Conservation (phyloP, 2,113 vertebrate species). For the Heloderma charlesbogerti region DNA sequence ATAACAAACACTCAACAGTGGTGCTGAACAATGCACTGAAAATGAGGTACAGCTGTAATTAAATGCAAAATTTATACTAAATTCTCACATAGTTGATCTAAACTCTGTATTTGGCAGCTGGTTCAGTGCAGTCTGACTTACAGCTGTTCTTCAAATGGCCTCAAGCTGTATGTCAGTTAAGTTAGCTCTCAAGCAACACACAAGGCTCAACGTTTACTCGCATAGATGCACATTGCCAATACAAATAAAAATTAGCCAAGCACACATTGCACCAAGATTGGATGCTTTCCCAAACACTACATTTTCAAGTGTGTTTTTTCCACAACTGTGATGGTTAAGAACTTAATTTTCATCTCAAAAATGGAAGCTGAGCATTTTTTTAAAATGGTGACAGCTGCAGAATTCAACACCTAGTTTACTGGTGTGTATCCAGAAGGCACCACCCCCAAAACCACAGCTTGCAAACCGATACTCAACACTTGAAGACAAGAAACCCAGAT, state of each 20-base stretch:
- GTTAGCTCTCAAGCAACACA: not conserved
- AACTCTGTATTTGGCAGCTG: not conserved
- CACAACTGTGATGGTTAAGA: not conserved
- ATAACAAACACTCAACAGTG: not conserved
- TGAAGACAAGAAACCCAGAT: conserved; percentile 44
- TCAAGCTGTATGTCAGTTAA: not conserved
- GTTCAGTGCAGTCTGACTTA: not conserved
- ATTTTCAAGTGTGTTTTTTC: not conserved
- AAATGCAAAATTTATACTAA: not conserved
- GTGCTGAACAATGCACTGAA: not conserved
- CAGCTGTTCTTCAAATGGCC: not conserved
- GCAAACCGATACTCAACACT: conserved; percentile 64
- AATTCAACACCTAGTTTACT: not conserved
- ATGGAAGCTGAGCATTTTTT: not conserved
- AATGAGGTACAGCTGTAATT: not conserved
- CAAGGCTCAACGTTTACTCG: not conserved
- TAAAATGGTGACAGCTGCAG: not conserved
- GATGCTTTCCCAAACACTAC: not conserved
- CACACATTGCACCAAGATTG: not conserved
- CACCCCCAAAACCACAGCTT: not conserved
- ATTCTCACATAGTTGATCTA: not conserved
- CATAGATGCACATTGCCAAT: not conserved
- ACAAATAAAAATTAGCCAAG: not conserved
- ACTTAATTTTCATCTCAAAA: not conserved
- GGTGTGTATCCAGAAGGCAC: not conserved